Conservation (phyloP, 2,888 invertebrate species). For the Seira musarum region DNA sequence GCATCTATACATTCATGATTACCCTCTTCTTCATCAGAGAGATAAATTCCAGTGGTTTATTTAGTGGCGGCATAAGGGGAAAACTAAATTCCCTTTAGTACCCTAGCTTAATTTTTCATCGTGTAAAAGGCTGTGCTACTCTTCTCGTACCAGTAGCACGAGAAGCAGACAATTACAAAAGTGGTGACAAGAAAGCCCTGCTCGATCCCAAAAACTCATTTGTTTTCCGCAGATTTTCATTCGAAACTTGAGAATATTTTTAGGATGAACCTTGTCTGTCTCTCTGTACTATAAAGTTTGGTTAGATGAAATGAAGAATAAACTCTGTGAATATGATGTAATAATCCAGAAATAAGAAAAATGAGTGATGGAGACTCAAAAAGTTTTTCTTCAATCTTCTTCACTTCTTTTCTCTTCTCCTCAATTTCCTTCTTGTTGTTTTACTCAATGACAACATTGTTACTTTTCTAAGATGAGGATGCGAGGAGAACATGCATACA, state of each 20-base stretch:
- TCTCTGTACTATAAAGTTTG: too few relatives aligned
- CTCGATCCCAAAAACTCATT: neutral
- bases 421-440: too few relatives aligned
- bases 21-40: too few relatives aligned
- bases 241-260: conserved; percentile 26
- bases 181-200: conserved; percentile 32
- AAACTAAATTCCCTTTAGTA: conserved; percentile 58
- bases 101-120: conserved; percentile 52
- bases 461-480: conserved; percentile 13
- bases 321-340: conserved; percentile 1
- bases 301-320: too few relatives aligned
- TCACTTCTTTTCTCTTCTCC: conserved; percentile 24
- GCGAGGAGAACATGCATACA: conserved; percentile 4
- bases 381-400: conserved; percentile 52
- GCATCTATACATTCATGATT: too few relatives aligned
- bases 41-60: too few relatives aligned
- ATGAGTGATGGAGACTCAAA: conserved; percentile 11
- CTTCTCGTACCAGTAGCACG: too few relatives aligned
- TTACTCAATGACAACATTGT: conserved; percentile 51
- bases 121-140: conserved; percentile 47
- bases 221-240: conserved; percentile 17
- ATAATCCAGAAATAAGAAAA: neutral
- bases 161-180: conserved; percentile 46
- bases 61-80: conserved; percentile 59
- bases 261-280: too few relatives aligned